Evolutionary conservation across 53 echinoderm and acorn worm genomes (phyloP), one percentile per base, ranked within the genome.

Genomic region (Crossaster papposus): DNA sequence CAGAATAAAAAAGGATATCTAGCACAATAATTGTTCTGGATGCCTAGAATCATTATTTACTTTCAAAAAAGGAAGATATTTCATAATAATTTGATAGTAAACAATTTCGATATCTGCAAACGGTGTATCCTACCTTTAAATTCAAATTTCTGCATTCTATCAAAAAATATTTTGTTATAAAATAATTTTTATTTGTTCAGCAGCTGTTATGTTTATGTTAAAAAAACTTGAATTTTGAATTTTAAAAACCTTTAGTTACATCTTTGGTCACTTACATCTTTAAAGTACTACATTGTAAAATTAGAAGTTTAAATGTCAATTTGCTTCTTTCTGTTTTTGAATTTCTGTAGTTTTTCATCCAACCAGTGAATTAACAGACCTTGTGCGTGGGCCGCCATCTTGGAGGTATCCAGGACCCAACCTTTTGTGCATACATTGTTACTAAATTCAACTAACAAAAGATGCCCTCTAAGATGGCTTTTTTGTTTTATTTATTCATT

Each of bases 281-380:
- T 36, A 68, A 68, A 82, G 82, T 82, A 82, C 82, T 82, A 82
- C 65, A 65, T n/a, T 82, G 82, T 82, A 70, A 30, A 65, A 14
- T n/a, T 73, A 13, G 22, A 68, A 10, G n/a, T 24, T 24, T 4
- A 68, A 58, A 8, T 8, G 26, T 68, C 68, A 10, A 24, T 81
- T 81, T 30, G 63, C 23, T 33, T 32, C 34, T 20, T 63, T 54
- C 79, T 68, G 68, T 68, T 81, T 32, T 62, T 31, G 20, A 31
- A 1, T 26, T n/a, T 11, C 15, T 4, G 64, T 37, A 65, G 30
- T 82, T 15, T 15, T 10, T 65, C 37, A 12, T 68, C 18, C 1
- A 37, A 36, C 31, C 82, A 24, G 0, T 68, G 68, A 35, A 58
- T 30, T 54, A 53, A 14, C 13, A 22, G 34, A 33, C 44, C 2